These are phyloP conservation scores for Anguilla megastoma DNA, from an alignment of 2,797 vertebrate genomes.

Conservation along the genomic window DNA sequence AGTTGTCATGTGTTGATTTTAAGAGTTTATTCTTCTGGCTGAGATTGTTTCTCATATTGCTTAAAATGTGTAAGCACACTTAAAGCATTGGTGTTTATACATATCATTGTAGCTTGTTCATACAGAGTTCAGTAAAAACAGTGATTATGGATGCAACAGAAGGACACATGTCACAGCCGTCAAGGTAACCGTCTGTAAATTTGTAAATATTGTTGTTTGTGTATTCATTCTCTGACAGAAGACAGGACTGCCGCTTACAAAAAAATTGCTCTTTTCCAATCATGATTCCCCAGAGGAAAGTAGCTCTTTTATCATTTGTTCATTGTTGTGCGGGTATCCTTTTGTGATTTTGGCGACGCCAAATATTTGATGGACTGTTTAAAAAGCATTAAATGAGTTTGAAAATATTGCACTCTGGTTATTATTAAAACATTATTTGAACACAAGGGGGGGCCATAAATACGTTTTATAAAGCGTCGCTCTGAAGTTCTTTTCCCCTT, in stretches of 20 bases:
- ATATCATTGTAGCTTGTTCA: not conserved
- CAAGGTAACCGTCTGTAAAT: not conserved
- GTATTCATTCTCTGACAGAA: not conserved
- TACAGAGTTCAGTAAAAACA: not conserved
- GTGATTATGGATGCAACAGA: not conserved
- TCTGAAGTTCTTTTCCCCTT: not conserved
- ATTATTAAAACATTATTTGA: slow-evolving; percentile 13
- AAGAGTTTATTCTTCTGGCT: slow-evolving; percentile 14
- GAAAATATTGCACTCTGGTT: not conserved
- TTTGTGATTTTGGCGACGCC: slow-evolving; percentile 14
- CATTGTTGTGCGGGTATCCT: not conserved
- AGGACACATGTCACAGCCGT: not conserved
- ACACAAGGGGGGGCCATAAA: slow-evolving; percentile 67
- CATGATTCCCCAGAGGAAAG: not conserved
- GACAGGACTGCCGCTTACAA: not conserved
- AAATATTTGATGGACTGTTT: slow-evolving; percentile 5
- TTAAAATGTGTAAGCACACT: not conserved
- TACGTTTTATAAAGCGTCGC: not conserved
- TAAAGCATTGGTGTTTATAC: not conserved
- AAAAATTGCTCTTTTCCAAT: not conserved
- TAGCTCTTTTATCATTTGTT: not conserved
- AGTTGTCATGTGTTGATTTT: slow-evolving; percentile 45
- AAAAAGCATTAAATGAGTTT: slow-evolving; percentile 18
- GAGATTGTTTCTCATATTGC: slow-evolving; percentile 32
- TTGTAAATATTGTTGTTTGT: not conserved